phyloP scores from a whole-genome alignment of 2,113 vertebrate species.

The Anhinga anhinga region DNA sequence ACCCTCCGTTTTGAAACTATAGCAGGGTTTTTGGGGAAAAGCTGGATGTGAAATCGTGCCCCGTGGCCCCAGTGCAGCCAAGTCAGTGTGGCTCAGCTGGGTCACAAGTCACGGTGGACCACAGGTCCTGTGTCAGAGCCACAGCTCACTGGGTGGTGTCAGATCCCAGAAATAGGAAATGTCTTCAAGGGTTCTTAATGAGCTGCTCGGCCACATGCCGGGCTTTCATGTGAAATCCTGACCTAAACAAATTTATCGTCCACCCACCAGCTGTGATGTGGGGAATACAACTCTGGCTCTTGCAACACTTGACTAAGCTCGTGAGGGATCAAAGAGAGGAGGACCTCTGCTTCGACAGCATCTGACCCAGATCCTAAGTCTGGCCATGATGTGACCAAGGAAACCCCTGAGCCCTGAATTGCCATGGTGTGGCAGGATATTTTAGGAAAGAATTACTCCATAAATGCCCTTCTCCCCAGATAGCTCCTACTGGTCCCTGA shows the following conservation, averaged over 20 bases:
- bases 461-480: neutral
- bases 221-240: neutral
- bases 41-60: neutral
- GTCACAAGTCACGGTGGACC: fast-evolving
- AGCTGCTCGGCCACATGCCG: neutral
- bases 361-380: neutral
- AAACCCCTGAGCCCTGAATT: neutral
- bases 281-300: neutral
- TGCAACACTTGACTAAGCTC: neutral
- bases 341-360: neutral
- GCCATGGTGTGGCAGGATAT: neutral
- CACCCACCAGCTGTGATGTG: neutral
- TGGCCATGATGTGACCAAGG: neutral
- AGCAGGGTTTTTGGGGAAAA: neutral
- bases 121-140: neutral
- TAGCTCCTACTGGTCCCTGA: neutral
- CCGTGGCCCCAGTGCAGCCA: fast-evolving
- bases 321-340: neutral
- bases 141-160: neutral
- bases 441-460: neutral
- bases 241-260: neutral
- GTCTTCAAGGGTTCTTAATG: constrained; percentile 23
- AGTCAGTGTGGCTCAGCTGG: neutral
- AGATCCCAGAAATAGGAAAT: constrained; percentile 19
- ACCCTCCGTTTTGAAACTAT: neutral